Percentiles rank a stretch among this genome's conserved stretches.
Conservation (phyloP, 2,888 invertebrate genomes). For the Lacanobia wlatinum region DNA sequence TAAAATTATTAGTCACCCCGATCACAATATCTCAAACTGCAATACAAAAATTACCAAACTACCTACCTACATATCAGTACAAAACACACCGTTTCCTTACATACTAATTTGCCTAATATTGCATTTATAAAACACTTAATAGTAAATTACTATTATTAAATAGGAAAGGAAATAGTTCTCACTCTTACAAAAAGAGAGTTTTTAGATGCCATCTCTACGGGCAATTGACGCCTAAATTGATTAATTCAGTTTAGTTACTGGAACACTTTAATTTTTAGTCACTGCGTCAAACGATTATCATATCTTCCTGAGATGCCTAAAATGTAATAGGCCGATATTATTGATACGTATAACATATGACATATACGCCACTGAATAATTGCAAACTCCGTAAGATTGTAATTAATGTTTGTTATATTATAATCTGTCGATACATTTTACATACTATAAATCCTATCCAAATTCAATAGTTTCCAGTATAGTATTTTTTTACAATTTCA, state of each 20-base stretch:
- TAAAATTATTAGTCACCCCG: slow-evolving; percentile 5
- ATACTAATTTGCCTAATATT: slow-evolving; percentile 37
- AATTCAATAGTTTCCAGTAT: no score
- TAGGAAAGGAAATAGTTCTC: slow-evolving; percentile 19
- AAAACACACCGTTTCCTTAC: slow-evolving; percentile 41
- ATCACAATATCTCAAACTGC: slow-evolving; percentile 25
- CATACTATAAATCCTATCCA: no score
- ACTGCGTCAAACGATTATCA: no score
- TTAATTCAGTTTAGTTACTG: no score
- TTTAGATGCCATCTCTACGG: neutral
- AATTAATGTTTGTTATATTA: no score
- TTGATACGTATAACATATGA: no score
- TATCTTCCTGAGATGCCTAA: no score
- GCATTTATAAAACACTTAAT: slow-evolving; percentile 29
- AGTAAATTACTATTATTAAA: slow-evolving; percentile 9
- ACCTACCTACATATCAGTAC: slow-evolving; percentile 32
- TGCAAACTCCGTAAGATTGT: no score
- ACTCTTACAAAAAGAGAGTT: slow-evolving; percentile 9
- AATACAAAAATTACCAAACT: slow-evolving; percentile 30
- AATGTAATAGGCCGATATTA: neutral
- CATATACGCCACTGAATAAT: no score
- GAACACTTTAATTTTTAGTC: no score
- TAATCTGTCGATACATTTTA: no score
- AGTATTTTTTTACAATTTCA: no score
- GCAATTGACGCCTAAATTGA: neutral